Base-by-base conservation (phyloP, 2,797 vertebrate species). In the Apodemus agrarius region DNA sequence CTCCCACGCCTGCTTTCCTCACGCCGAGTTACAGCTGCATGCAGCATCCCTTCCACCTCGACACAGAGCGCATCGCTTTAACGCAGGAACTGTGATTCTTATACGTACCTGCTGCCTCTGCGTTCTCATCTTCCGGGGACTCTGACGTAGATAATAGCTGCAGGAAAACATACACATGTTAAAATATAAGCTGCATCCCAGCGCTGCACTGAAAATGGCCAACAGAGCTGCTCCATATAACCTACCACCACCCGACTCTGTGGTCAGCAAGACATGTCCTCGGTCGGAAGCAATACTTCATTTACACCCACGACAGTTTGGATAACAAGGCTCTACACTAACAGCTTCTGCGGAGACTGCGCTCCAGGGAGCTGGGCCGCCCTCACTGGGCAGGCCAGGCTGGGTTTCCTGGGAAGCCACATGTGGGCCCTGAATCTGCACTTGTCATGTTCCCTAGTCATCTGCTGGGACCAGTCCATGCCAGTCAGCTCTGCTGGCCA, bases 131-230 rank as follows among this genome's bases (percentile, higher is more conserved):
- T 92, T 99, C 99, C 97, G 97, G 98, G 0, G 90, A 98, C 91
- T 99, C 99, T 95, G 99, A 99, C 90, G 99, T 99, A 79, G 99
- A 99, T 95, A 99, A 98, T 52, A 99, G 99, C 99, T 99, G 97
- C 3, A 90, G 76, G 59, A 88, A 43, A 92, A 96, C 76, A n/a
- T 13, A n/a, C 52, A 67, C 52, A 61, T 34, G 76, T 92, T 96
- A 94, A 93, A 95, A 94, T 81, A 67, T 21, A 93, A 90, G 80
- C 84, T 19, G 79, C 63, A 91, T 57, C 34, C 22, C 88, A 14
- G 29, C 26, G 49, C 79, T 84, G 16, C 22, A 90, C 91, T 88
- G 91, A 81, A 82, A 96, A 88, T 67, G 22, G 82, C 34, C 59
- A 49, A 90, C 10, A 96, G 3, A 87, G 0, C 1, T n/a, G 61